Evolutionary conservation across 1,140 invertebrate species (phyloP).

Genomic region (Trichonephila clavata): DNA sequence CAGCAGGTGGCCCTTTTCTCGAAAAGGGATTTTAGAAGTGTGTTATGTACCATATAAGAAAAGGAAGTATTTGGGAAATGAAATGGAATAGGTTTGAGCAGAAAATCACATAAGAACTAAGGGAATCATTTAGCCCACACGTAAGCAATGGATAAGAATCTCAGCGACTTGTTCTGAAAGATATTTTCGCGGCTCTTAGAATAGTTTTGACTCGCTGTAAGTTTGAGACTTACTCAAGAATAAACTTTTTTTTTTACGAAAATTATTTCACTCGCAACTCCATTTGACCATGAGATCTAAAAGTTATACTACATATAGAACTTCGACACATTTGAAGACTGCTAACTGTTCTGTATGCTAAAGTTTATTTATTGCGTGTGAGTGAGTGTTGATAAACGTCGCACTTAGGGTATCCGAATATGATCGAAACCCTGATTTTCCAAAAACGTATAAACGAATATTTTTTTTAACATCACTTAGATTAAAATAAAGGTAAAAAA

Average conservation of each 20-base stretch:
- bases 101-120: background rate
- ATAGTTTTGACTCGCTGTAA: background rate
- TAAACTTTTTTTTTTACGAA: background rate
- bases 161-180: background rate
- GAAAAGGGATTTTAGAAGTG: background rate
- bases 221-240: background rate
- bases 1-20: conserved; percentile 1
- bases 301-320: too few species aligned
- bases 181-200: background rate
- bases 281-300: too few species aligned
- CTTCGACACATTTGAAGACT: too few species aligned
- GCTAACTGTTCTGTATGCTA: too few species aligned
- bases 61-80: background rate
- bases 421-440: too few species aligned
- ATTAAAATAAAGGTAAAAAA: too few species aligned
- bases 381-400: too few species aligned
- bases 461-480: too few species aligned
- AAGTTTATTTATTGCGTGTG: too few species aligned
- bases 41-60: background rate
- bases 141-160: background rate
- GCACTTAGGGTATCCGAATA: too few species aligned
- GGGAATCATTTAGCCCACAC: background rate
- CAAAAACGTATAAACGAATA: too few species aligned
- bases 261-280: too few species aligned
- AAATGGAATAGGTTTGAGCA: background rate